Base-by-base conservation (phyloP, 2,113 vertebrate species). In the Quiscalus mexicanus region DNA sequence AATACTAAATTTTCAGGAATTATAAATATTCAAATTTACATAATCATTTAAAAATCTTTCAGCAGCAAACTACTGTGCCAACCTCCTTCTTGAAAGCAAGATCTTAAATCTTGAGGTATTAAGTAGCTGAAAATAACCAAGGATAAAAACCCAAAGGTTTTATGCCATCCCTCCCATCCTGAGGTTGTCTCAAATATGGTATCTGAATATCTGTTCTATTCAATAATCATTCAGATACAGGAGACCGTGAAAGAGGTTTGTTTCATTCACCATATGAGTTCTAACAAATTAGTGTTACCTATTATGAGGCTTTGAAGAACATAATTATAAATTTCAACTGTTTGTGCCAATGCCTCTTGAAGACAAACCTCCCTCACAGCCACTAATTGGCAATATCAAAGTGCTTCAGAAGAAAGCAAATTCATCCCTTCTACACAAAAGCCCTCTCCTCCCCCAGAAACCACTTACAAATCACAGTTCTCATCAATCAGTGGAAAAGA, bases 301-400 rank as follows among this genome's bases (percentile, higher is more conserved):
- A 76, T 53, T 65, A 76, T 6, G 41, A 87, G 30, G 39, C 82
- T 94, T 93, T 90, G 79, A 95, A 93, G 37, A 69, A 69, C 11
- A 65, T 93, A 95, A 93, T 93, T 87, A 96, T 65, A 85, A 92
- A 93, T 90, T 88, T 74, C 70, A 92, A 76, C 63, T 83, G 37
- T 83, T 85, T 93, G 67, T 65, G 69, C 31, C 58, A 84, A 35
- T 3, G 12, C 25, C 31, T 90, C 70, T 93, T 90, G 70, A 91
- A 94, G 53, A 79, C 25, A 85, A 93, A 90, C n/a, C 49, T 93
- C 63, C 65, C 65, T 88, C 82, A 90, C 75, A 93, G 63, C n/a
- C 82, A 65, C 67, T 94, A 95, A 95, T 22, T 82, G 87, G 58
- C 28, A 89, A 45, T 79, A 94, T 89, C 74, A 93, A 97, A 96